Base-by-base conservation (phyloP, 2,797 vertebrate species). In the Acridotheres tristis region DNA sequence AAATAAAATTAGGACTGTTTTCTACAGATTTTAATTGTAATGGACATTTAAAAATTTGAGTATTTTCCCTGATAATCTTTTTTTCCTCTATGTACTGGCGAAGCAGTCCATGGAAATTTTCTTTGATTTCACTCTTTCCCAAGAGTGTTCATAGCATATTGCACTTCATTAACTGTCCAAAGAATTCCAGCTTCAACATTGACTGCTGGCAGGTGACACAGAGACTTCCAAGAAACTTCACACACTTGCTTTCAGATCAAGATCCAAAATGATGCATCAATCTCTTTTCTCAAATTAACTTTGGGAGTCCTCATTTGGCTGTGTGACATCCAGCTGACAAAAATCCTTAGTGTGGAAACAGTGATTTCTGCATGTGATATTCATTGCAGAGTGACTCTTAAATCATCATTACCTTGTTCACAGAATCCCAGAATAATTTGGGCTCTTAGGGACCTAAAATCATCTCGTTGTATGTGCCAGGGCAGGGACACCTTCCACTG, bases 401-500 rank as follows among this genome's bases (percentile, higher is more conserved):
- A 61, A 45, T 72, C 27, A 13, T 22, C 13, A 2, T 42, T 18
- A 7, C 20, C 22, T 72, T 16, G 2, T 32, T 77, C 36, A 30
- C 1, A 25, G 36, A 57, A 18, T 29, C 17, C 1, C 2, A 34
- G 38, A 58, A 9, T 34, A 7, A 30, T 45, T 12, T 72, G 38
- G 20, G 27, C 11, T 20, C 10, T 20, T 20, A n/a, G 8, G 16
- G 27, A n/a, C 19, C 4, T 45, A n/a, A 38, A 57, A n/a, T 9
- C 2, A 22, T 16, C 14, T 50, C 11, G 6, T 55, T 47, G 15
- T 26, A 13, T 12, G 8, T 32, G 18, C 34, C 22, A 13, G 20
- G 38, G 5, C 25, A 62, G 34, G 48, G 30, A 29, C 27, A 25
- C 4, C 42, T 76, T 1, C 6, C 43, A 25, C 9, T 4, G 0